Conservation (phyloP, 2,797 vertebrate species). For the Hypotaenidia okinawae region DNA sequence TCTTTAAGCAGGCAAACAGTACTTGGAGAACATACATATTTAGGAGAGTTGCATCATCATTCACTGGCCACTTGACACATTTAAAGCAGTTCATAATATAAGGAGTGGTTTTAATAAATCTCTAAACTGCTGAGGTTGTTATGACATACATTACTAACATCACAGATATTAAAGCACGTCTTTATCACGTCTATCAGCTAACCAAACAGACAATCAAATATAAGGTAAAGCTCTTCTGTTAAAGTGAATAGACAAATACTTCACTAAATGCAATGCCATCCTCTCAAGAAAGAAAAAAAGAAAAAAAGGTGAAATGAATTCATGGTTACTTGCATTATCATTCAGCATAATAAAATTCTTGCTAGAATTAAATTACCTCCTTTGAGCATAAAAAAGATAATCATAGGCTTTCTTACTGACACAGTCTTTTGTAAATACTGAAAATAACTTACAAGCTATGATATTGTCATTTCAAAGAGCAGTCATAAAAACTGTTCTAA, state of each 20-base stretch:
- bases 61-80: constrained; percentile 9
- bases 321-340: constrained; percentile 15
- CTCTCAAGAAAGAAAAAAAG: constrained; percentile 39
- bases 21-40: background rate
- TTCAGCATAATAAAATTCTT: constrained; percentile 49
- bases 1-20: background rate
- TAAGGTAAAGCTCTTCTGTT: constrained; percentile 1
- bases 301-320: constrained; percentile 38
- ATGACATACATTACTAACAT: background rate
- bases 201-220: constrained; percentile 11
- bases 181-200: background rate
- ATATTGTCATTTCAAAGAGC: constrained; percentile 54
- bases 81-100: constrained; percentile 6
- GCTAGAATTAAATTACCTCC: constrained; percentile 59
- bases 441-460: constrained; percentile 46
- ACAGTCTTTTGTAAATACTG: constrained; percentile 65
- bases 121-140: background rate
- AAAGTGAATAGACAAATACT: constrained; percentile 5
- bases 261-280: background rate
- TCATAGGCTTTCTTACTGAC: constrained; percentile 68
- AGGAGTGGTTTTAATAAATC: constrained; percentile 22
- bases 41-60: background rate
- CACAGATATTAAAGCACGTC: background rate
- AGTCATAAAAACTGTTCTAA: constrained; percentile 55
- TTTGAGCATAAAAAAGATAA: constrained; percentile 56